Evolutionary conservation across 2,113 vertebrate species (phyloP).

Genomic region (Sylvia atricapilla): DNA sequence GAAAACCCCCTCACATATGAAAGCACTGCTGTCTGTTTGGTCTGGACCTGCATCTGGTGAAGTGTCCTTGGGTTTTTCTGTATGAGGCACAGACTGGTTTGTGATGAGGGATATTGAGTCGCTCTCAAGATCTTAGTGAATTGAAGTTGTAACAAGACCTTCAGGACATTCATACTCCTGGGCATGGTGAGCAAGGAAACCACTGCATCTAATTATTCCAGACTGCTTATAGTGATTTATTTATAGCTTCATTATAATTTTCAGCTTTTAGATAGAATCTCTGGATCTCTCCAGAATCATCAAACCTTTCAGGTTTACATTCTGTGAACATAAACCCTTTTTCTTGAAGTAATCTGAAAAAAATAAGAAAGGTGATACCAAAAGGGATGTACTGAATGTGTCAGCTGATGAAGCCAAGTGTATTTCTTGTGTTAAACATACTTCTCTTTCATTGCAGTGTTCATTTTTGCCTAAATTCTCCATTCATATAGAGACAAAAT

Average conservation of each 20-base stretch:
- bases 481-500: conserved; percentile 93
- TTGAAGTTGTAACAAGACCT: background rate
- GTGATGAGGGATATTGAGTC: background rate
- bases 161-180: background rate
- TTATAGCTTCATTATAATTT: background rate
- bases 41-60: background rate
- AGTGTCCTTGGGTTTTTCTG: background rate
- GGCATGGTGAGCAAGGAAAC: background rate
- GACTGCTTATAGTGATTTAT: background rate
- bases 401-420: background rate
- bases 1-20: background rate
- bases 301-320: background rate
- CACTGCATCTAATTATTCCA: background rate
- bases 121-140: background rate
- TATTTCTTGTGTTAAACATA: background rate
- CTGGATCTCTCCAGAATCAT: background rate
- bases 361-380: background rate
- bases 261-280: background rate
- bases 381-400: background rate
- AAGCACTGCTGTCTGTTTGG: background rate
- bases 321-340: background rate
- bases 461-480: conserved; percentile 93
- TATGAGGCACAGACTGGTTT: background rate
- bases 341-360: background rate
- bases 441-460: conserved; percentile 75